Base-by-base conservation (phyloP, 2,113 vertebrate genomes). In the Chaenogobius annularis region DNA sequence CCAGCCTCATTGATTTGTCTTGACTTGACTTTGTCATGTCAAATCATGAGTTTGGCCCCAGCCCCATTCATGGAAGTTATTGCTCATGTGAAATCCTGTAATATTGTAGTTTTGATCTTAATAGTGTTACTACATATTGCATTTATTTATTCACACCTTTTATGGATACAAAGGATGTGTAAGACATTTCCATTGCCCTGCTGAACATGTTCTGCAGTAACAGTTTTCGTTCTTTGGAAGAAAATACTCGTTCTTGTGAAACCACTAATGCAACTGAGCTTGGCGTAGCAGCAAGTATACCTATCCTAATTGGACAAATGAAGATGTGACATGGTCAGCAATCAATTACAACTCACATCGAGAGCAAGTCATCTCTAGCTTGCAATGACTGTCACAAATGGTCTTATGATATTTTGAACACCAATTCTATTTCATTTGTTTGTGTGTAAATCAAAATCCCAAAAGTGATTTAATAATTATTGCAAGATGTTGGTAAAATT, bases 301-400 rank as follows among this genome's bases (percentile, higher is more conserved):
- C 82, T 68, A 52, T 63, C 69, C 61, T 91, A 90, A 91, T 92
- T 90, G 84, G 85, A 67, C 82, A 91, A 83, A 86, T 90, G 85
- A 90, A 92, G 90, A 91, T 82, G 90, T 90, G 91, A 90, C 89
- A 88, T 88, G 91, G 88, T 90, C 90, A 89, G 77, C 88, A 85
- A 91, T 92, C 86, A 90, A 91, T 91, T 91, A 91, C 19, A 65
- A 68, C 46, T 7, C 55, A 88, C 74, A 78, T 82, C 72, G 70
- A 88, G 84, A 87, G 85, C 77, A 62, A 63, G 47, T 78, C 74
- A 81, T 88, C 85, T 79, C 69, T 73, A 70, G 69, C 35, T 82
- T 81, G 68, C 72, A 61, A 71, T 77, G 72, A 74, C 73, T 78
- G 50, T 20, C n/a, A 19, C 50, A 7, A 52, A 52, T 87, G 74